A percentile compares a stretch with the other conserved stretches of the same genome.
Evolutionary conservation across 2,113 vertebrate species (phyloP).

Genomic region (Etia nguti): DNA sequence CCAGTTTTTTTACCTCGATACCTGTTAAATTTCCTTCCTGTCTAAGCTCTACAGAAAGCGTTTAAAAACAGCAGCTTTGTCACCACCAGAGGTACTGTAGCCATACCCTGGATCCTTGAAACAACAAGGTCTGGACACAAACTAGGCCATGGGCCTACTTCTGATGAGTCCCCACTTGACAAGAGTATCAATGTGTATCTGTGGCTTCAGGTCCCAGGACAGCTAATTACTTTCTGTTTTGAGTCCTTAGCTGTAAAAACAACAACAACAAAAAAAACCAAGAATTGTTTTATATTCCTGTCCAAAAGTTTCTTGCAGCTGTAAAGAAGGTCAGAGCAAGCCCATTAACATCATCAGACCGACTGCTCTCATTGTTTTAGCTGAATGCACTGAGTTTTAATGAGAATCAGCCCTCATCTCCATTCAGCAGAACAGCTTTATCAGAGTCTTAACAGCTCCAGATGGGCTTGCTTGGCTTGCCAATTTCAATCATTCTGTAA

Average conservation of each 20-base stretch:
- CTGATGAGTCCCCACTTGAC: not conserved
- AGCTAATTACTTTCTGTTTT: slow-evolving; percentile 1
- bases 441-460: not conserved
- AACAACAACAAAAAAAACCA: not conserved
- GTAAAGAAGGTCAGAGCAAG: not conserved
- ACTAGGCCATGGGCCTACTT: slow-evolving; percentile 19
- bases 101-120: not conserved
- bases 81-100: not conserved
- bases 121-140: slow-evolving; percentile 7
- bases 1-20: not conserved
- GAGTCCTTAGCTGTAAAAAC: not conserved
- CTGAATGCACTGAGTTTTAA: not conserved
- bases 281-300: not conserved
- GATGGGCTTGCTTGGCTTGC: not conserved
- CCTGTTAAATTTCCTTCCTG: not conserved
- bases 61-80: not conserved
- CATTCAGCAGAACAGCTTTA: slow-evolving; percentile 1
- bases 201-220: slow-evolving; percentile 19
- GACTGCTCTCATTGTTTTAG: not conserved
- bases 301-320: not conserved
- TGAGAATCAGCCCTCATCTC: slow-evolving; percentile 8
- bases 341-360: slow-evolving; percentile 1
- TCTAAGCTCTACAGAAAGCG: not conserved
- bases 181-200: slow-evolving; percentile 5
- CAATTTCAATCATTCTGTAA: not conserved